Evolutionary conservation across 2,797 vertebrate species (phyloP), one percentile per base, ranked within the genome.

Genomic region (Clarias fuscus): DNA sequence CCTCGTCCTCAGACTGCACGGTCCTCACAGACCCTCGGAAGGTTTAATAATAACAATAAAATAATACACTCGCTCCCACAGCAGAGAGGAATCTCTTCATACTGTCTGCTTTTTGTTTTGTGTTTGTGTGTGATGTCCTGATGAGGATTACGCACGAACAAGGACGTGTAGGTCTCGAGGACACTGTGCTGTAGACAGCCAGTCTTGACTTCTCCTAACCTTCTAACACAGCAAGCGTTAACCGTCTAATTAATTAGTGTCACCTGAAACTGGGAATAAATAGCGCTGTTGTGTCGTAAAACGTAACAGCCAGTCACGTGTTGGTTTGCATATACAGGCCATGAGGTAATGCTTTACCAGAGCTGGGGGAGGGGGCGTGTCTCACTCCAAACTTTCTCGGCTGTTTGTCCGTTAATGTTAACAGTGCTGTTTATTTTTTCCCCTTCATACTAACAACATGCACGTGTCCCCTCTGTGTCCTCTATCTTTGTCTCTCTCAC

Each of bases 381-480:
- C 48, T 53, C 48, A 53, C 48, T 53, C 48, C 48, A 14, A 61
- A 22, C 5, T 30, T 30, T 56, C 64, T 13, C 11, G 0, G 64
- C 15, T 67, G 62, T 81, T 65, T 65, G 37, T 64, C 6, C 6
- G 13, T 80, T 82, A 82, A 30, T 13, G 13, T 65, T 65, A 81
- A 65, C 24, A 48, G 15, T 14, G 8, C 24, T 8, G 75, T 40
- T 40, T 40, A 33, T 59, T 62, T 24, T 43, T 72, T n/a, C 27
- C 1, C 11, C 15, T 18, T 18, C 24, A 7, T 33, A 70, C 86
- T 89, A 88, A 89, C 75, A 81, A 76, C n/a, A 18, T 86, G 83
- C 71, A 14, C n/a, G 62, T 70, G 94, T 96, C 96, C 95, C 94
- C 95, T 95, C 95, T 94, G 15, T 65, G 61, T 65, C 24, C 24